Evolutionary conservation across 2,113 vertebrate species (phyloP).

Genomic region (Tupaia chinensis): DNA sequence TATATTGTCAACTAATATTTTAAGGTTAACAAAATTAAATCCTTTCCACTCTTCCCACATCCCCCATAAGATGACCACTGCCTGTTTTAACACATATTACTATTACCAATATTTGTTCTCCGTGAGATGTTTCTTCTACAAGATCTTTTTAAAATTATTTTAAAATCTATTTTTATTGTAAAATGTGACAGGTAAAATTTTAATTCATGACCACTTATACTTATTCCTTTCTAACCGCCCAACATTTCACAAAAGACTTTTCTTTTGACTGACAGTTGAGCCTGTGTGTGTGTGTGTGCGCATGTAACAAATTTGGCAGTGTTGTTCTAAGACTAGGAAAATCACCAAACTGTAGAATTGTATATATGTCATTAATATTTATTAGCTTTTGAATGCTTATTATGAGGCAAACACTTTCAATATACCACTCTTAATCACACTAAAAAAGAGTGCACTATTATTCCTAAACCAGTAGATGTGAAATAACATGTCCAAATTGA

Average conservation of each 20-base stretch:
- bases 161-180: slow-evolving; percentile 5
- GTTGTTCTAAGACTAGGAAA: slow-evolving; percentile 9
- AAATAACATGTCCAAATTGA: neutral
- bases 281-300: too few relatives aligned
- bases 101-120: neutral
- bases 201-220: neutral
- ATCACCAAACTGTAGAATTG: neutral
- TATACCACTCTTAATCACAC: neutral
- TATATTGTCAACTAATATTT: slow-evolving; percentile 12
- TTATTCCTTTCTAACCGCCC: neutral
- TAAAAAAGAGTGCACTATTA: neutral
- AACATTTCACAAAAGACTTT: neutral
- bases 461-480: neutral
- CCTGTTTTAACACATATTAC: neutral
- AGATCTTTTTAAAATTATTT: slow-evolving; percentile 21
- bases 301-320: too few relatives aligned
- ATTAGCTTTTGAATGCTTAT: neutral
- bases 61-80: neutral
- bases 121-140: neutral
- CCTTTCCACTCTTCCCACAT: neutral
- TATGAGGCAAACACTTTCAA: neutral
- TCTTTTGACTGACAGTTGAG: neutral
- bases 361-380: neutral
- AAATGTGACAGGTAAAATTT: neutral
- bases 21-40: neutral